phyloP scores from a whole-genome alignment of 2,797 vertebrate genomes.

The Acrossocheilus fasciatus region DNA sequence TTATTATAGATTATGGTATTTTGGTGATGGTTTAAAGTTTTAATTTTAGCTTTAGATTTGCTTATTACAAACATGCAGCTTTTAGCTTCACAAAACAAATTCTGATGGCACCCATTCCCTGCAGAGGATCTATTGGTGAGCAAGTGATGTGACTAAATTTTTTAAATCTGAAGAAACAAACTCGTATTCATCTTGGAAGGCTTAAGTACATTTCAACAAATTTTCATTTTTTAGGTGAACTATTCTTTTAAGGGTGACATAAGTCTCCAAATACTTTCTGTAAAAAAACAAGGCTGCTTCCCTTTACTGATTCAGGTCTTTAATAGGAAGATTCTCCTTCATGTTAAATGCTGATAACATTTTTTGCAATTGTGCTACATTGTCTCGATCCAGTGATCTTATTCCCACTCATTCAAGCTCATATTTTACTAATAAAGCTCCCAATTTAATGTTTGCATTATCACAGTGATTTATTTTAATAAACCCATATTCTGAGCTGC shows the following conservation, averaged over 20 bases:
- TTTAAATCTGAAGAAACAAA: too few relatives aligned
- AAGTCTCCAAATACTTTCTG: not conserved
- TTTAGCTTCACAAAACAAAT: not conserved
- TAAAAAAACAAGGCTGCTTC: not conserved
- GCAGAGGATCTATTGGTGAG: too few relatives aligned
- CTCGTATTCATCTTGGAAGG: not conserved
- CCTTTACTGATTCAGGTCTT: not conserved
- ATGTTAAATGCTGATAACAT: conserved; percentile 9
- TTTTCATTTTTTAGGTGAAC: too few relatives aligned
- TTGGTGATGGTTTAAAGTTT: not conserved
- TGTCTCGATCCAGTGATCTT: not conserved
- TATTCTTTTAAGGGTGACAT: not conserved
- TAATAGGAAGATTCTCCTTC: not conserved
- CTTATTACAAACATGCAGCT: too few relatives aligned
- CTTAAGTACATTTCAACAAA: not conserved
- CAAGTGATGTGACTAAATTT: too few relatives aligned
- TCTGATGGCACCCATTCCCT: too few relatives aligned
- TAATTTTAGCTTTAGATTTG: too few relatives aligned
- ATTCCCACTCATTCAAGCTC: not conserved
- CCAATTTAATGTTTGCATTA: not conserved
- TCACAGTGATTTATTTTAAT: not conserved
- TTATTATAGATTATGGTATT: not conserved
- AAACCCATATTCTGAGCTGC: not conserved
- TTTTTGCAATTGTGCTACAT: not conserved
- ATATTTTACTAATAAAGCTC: not conserved